Evolutionary conservation across 2,797 vertebrate genomes (phyloP).

Genomic region (Anas capensis): DNA sequence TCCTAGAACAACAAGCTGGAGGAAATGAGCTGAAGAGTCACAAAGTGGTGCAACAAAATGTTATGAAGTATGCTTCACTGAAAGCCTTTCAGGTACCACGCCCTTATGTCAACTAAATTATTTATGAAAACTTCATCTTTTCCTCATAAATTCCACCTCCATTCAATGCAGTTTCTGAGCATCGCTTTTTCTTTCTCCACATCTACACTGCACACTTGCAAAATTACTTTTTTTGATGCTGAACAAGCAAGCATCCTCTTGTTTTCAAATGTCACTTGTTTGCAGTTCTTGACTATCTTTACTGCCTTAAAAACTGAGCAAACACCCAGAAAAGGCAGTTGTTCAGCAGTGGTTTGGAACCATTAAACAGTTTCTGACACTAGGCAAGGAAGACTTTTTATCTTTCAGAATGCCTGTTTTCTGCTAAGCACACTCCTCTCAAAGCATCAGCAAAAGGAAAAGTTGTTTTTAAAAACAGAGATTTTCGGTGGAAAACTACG

Average conservation of each 20-base stretch:
- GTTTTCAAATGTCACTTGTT: not conserved
- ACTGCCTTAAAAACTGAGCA: not conserved
- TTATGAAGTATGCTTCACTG: no score
- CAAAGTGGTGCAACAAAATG: rapidly evolving
- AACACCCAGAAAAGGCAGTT: not conserved
- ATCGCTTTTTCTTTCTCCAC: rapidly evolving
- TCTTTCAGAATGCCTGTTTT: rapidly evolving
- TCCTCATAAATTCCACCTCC: not conserved
- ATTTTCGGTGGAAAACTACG: not conserved
- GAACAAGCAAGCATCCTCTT: not conserved
- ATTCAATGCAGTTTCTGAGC: rapidly evolving
- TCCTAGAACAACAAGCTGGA: not conserved
- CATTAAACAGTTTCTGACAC: not conserved
- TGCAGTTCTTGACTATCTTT: not conserved
- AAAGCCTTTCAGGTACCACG: not conserved
- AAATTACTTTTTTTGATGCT: not conserved
- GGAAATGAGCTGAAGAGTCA: not conserved
- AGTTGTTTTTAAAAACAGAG: not conserved
- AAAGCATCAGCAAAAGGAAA: not conserved
- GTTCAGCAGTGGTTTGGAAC: no score
- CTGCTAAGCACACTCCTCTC: not conserved
- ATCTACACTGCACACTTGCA: not conserved
- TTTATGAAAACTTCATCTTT: not conserved
- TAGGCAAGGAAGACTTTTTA: not conserved
- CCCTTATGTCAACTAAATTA: not conserved